Conservation (phyloP, 53 echinoderm and acorn worm species). For the Henricia sp. region DNA sequence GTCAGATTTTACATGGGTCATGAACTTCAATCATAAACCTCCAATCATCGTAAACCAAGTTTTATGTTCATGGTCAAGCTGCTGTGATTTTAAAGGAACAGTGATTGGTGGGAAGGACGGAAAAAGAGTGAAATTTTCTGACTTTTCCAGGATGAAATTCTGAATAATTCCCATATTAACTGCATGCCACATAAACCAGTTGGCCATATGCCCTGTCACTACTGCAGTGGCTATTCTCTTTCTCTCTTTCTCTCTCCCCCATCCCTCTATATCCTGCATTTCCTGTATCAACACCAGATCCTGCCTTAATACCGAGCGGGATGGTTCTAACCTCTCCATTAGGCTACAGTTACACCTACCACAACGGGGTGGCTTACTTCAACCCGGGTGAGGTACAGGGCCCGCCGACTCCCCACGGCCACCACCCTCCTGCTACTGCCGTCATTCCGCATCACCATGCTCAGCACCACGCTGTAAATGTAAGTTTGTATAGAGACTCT, state of each 20-base stretch:
- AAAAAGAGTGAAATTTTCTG: too few species aligned
- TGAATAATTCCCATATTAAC: too few species aligned
- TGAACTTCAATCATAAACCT: neutral
- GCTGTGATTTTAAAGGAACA: too few species aligned
- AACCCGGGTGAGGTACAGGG: conserved; percentile 75
- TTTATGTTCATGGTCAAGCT: too few species aligned
- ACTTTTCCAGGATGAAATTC: too few species aligned
- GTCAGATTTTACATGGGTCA: neutral
- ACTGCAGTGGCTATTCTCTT: conserved; percentile 5
- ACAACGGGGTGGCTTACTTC: conserved; percentile 96
- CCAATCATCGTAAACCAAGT: neutral
- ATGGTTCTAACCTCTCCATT: conserved; percentile 90
- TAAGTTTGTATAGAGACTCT: too few species aligned
- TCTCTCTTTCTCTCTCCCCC: neutral
- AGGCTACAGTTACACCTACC: conserved; percentile 97
- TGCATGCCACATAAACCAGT: neutral
- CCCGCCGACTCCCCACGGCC: conserved; percentile 33
- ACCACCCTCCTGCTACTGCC: conserved; percentile 64
- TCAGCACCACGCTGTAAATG: conserved; percentile 69
- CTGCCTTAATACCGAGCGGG: conserved; percentile 90
- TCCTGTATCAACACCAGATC: conserved; percentile 53
- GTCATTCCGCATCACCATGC: conserved; percentile 73
- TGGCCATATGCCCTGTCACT: neutral
- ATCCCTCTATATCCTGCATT: neutral
- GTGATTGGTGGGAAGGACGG: too few species aligned